phyloP scores from a whole-genome alignment of 2,888 invertebrate genomes.

The Drosophila planitibia region DNA sequence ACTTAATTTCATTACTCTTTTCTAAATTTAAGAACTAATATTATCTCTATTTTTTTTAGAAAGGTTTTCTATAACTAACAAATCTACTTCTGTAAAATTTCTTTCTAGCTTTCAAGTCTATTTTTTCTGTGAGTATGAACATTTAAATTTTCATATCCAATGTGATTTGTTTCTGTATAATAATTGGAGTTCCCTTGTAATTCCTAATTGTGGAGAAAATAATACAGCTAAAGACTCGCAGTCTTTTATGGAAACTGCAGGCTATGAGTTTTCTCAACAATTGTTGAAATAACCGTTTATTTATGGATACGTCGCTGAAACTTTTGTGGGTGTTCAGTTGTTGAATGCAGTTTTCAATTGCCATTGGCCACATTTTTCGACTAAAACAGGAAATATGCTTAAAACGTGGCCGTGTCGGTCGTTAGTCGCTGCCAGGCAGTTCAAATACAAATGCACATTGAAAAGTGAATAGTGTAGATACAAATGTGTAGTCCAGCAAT shows the following conservation, averaged over 20 bases:
- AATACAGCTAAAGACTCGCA: background rate
- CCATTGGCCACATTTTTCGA: constrained; percentile 39
- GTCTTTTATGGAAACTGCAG: constrained; percentile 6
- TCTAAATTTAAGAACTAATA: too few species aligned
- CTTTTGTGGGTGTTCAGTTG: constrained; percentile 50
- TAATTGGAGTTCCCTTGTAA: background rate
- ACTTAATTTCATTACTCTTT: too few species aligned
- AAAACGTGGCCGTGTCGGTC: constrained; percentile 63
- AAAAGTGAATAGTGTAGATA: constrained; percentile 7
- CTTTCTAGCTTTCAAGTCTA: background rate
- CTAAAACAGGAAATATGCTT: constrained; percentile 76
- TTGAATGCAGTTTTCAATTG: constrained; percentile 22
- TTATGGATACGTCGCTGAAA: constrained; percentile 48
- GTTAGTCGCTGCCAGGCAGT: constrained; percentile 59
- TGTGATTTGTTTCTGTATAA: too few species aligned
- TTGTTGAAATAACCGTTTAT: constrained; percentile 13
- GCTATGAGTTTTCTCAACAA: constrained; percentile 1
- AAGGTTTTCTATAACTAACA: too few species aligned
- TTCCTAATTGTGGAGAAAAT: background rate
- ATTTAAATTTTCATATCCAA: background rate
- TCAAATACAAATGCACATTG: constrained; percentile 30
- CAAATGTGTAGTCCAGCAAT: constrained; percentile 38
- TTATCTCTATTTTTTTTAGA: too few species aligned
- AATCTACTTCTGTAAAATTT: background rate
- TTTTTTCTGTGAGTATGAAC: background rate